Evolutionary conservation across 2,113 vertebrate species (phyloP).

Genomic region (Ailurus styani): DNA sequence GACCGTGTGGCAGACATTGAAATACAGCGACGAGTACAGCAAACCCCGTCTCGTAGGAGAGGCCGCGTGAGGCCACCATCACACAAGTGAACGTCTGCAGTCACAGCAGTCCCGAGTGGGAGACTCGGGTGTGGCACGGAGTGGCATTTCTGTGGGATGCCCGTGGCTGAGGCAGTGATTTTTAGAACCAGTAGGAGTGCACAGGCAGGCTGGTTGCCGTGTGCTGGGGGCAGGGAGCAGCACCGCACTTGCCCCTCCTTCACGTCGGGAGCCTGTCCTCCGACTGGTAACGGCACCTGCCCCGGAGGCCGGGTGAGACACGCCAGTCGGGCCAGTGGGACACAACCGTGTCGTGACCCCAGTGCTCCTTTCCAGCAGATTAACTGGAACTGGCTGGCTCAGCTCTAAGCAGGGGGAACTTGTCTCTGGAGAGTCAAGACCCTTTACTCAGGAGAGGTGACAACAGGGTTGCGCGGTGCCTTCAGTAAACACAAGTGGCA

Average conservation of each 20-base stretch:
- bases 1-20: not conserved
- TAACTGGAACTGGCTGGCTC: not conserved
- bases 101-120: not conserved
- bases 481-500: not conserved
- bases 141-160: not conserved
- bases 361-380: not conserved
- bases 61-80: not conserved
- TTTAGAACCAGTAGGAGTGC: not conserved
- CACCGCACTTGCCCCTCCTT: not conserved
- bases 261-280: not conserved
- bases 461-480: not conserved
- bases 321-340: not conserved
- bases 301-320: not conserved
- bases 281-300: not conserved
- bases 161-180: not conserved
- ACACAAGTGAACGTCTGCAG: not conserved
- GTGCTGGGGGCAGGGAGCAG: too few relatives aligned
- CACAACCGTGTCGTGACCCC: not conserved
- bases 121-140: not conserved
- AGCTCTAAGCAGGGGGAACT: not conserved
- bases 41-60: not conserved
- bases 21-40: not conserved
- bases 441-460: not conserved
- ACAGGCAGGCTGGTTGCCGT: not conserved
- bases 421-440: not conserved